Evolutionary conservation across 2,113 vertebrate species (phyloP).

Genomic region (human (Homo sapiens)): DNA sequence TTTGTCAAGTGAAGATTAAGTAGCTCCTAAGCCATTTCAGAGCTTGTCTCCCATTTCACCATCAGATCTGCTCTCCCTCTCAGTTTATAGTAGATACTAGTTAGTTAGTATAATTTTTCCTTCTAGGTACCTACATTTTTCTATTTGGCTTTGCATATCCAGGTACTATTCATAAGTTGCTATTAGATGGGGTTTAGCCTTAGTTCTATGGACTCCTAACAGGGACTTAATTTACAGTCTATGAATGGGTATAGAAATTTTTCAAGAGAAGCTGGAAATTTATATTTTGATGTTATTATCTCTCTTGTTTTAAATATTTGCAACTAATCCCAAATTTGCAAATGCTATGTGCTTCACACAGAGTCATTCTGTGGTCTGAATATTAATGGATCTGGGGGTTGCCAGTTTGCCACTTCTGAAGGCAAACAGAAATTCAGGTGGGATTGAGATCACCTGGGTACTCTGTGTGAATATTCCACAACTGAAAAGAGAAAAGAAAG

Average conservation of each 20-base stretch:
- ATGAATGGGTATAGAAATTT: neutral
- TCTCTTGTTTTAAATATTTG: neutral
- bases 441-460: neutral
- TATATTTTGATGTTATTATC: neutral
- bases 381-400: neutral
- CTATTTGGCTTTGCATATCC: neutral
- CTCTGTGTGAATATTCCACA: neutral
- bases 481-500: neutral
- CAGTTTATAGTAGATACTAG: neutral
- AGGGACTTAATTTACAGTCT: neutral
- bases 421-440: neutral
- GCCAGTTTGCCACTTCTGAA: neutral
- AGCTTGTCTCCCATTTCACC: neutral
- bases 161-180: neutral
- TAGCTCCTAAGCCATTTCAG: neutral
- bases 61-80: neutral
- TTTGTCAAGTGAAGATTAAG: conserved; percentile 58
- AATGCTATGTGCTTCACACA: no score
- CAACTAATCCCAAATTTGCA: neutral
- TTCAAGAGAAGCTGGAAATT: neutral
- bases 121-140: neutral
- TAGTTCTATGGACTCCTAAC: rapidly evolving
- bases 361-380: neutral
- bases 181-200: neutral
- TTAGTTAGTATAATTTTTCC: neutral